These are phyloP conservation scores for Silurus aristotelis DNA, from an alignment of 2,797 vertebrate species.

Conservation along the genomic window DNA sequence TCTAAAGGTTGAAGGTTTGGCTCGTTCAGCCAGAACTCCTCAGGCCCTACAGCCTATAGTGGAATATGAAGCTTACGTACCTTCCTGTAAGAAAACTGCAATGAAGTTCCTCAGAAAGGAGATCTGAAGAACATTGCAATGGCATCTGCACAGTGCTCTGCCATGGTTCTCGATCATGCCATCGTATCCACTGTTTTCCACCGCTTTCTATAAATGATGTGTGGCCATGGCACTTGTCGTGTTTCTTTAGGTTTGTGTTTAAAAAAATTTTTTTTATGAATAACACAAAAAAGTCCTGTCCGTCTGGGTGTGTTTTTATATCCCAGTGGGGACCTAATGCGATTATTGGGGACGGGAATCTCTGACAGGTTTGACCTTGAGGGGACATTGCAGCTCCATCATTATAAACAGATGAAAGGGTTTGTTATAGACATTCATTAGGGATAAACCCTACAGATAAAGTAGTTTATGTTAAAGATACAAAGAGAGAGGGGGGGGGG, in stretches of 20 bases:
- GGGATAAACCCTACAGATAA: too few species aligned
- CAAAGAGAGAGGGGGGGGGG: not conserved
- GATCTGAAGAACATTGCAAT: not conserved
- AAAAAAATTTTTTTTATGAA: not conserved
- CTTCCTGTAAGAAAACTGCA: conserved; percentile 26
- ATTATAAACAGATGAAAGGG: not conserved
- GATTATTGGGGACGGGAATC: not conserved
- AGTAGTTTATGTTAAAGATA: not conserved
- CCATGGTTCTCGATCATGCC: not conserved
- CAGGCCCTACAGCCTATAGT: conserved; percentile 1
- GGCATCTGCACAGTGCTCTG: conserved; percentile 8
- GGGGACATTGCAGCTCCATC: not conserved
- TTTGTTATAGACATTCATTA: not conserved
- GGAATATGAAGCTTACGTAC: conserved; percentile 35
- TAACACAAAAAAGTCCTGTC: not conserved
- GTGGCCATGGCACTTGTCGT: not conserved
- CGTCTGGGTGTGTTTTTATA: not conserved
- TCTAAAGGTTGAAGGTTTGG: not conserved
- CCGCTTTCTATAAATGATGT: not conserved
- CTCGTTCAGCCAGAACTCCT: not conserved
- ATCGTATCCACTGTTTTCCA: conserved; percentile 16
- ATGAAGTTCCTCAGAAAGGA: conserved; percentile 20
- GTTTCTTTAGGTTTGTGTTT: not conserved
- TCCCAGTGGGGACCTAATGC: not conserved
- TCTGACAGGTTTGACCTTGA: not conserved